Evolutionary conservation across 2,113 vertebrate species (phyloP).

Genomic region (Rhinogobius similis): DNA sequence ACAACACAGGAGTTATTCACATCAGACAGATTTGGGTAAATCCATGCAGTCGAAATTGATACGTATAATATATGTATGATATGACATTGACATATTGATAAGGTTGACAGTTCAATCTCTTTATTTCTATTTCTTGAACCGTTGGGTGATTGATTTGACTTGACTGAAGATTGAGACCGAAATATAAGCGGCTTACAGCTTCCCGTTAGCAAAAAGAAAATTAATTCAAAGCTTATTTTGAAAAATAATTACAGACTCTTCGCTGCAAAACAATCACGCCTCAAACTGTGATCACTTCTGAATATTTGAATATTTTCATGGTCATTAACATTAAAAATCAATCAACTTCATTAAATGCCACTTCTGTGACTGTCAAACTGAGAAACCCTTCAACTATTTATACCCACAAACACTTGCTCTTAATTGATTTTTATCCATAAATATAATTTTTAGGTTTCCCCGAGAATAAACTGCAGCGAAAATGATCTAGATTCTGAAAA

Average conservation of each 20-base stretch:
- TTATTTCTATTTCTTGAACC: neutral
- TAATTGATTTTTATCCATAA: neutral
- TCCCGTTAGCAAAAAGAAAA: neutral
- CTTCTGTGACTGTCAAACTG: neutral
- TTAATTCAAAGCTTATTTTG: neutral
- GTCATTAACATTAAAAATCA: neutral
- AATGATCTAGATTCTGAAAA: too few relatives aligned
- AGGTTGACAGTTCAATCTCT: too few relatives aligned
- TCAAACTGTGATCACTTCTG: neutral
- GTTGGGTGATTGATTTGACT: neutral
- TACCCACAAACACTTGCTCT: neutral
- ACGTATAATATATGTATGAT: too few relatives aligned
- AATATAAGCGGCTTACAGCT: neutral
- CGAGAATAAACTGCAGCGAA: too few relatives aligned
- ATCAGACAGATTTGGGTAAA: too few relatives aligned
- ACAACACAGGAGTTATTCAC: too few relatives aligned
- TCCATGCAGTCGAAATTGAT: too few relatives aligned
- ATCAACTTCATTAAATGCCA: neutral
- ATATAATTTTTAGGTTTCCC: neutral
- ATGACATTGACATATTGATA: too few relatives aligned
- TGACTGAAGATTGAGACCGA: neutral
- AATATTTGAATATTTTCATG: neutral
- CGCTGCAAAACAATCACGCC: neutral
- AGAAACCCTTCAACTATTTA: neutral
- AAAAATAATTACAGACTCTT: neutral